Evolutionary conservation across 2,797 vertebrate species (phyloP).

Genomic region (Pitangus sulphuratus): DNA sequence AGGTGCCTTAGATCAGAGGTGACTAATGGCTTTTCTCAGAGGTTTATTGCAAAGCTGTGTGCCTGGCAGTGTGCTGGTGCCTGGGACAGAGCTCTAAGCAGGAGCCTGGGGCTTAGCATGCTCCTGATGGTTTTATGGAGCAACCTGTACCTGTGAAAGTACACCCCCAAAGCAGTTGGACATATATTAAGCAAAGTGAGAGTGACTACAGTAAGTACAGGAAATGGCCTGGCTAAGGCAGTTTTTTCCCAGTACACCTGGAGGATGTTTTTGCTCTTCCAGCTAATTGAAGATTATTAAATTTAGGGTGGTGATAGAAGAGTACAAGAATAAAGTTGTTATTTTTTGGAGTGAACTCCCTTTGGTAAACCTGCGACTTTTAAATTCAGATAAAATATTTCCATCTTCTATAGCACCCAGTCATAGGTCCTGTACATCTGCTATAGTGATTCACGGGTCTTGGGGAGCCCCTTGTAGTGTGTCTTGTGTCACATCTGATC

Average conservation of each 20-base stretch:
- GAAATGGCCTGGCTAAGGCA: neutral
- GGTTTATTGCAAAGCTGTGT: neutral
- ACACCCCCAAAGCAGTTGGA: neutral
- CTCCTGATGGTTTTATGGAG: neutral
- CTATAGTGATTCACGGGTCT: fast-evolving
- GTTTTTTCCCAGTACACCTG: neutral
- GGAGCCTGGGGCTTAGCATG: neutral
- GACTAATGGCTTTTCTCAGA: neutral
- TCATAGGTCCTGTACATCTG: fast-evolving
- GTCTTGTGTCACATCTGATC: neutral
- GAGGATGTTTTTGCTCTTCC: neutral
- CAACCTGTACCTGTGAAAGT: neutral
- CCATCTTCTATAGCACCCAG: fast-evolving
- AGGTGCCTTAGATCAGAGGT: neutral
- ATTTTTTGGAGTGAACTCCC: neutral
- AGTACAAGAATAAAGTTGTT: neutral
- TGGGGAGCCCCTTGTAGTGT: neutral
- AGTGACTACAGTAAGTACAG: neutral
- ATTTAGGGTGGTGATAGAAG: neutral
- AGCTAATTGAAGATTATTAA: neutral
- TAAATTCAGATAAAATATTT: neutral
- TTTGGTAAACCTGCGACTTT: neutral
- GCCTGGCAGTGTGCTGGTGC: neutral
- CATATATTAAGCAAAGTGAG: neutral
- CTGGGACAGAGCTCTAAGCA: neutral